Conservation (phyloP, 2,113 vertebrate species). For the Hippocampus barbouri region DNA sequence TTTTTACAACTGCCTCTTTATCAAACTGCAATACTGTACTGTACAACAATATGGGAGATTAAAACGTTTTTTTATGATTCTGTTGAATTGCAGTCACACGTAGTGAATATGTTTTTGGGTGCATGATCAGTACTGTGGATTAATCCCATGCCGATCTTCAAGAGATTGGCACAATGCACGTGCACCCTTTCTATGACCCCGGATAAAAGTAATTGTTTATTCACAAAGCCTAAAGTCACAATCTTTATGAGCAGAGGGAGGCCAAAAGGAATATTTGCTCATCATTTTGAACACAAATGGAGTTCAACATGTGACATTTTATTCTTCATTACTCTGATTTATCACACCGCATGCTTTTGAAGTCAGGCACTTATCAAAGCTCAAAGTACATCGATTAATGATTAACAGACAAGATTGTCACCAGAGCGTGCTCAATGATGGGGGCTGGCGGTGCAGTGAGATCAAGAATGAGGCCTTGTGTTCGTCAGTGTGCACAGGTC, state of each 20-base stretch:
- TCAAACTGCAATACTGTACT: slow-evolving; percentile 2
- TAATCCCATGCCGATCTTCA: not conserved
- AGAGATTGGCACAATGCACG: not conserved
- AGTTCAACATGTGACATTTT: slow-evolving; percentile 4
- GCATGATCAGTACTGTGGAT: not conserved
- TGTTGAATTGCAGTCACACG: not conserved
- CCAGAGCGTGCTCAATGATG: not conserved
- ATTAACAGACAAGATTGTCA: slow-evolving; percentile 19
- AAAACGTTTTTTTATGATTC: too few relatives aligned
- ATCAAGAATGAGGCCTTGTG: not conserved
- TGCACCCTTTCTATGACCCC: not conserved
- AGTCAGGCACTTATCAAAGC: slow-evolving; percentile 36
- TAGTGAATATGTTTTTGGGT: not conserved
- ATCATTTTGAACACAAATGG: not conserved
- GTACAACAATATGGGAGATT: not conserved
- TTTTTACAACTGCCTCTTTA: slow-evolving; percentile 28
- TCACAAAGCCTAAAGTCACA: not conserved
- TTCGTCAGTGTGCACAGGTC: not conserved
- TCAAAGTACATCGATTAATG: slow-evolving; percentile 48
- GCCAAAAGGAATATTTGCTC: not conserved
- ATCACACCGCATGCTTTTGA: slow-evolving; percentile 22
- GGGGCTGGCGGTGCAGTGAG: not conserved
- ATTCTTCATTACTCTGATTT: slow-evolving; percentile 1
- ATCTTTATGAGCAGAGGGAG: not conserved
- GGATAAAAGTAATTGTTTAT: not conserved